A percentile compares a stretch with the other conserved stretches of the same genome.
phyloP scores from a whole-genome alignment of 2,797 vertebrate species.

The Rousettus madagascariensis region DNA sequence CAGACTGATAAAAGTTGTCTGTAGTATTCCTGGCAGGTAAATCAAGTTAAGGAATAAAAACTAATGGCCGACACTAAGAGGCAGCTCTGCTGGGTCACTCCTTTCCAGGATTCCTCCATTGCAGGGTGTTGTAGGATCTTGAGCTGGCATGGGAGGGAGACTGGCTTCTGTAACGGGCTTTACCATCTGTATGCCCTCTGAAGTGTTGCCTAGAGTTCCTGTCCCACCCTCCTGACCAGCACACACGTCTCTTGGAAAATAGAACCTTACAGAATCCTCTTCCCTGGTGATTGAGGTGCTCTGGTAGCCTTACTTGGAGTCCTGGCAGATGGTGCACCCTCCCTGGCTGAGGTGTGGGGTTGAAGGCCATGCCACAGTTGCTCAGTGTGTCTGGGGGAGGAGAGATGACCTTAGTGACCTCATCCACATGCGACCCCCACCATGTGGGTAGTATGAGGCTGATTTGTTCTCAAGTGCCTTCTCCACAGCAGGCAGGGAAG shows the following conservation, averaged over 20 bases:
- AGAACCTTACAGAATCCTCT: background rate
- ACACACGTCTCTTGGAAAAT: background rate
- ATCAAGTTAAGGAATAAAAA: background rate
- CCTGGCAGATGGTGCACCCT: background rate
- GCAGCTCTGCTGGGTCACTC: background rate
- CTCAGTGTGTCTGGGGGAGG: background rate
- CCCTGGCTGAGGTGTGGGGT: background rate
- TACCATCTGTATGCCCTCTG: background rate
- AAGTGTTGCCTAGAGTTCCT: background rate
- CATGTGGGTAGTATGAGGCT: background rate
- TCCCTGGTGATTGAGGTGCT: background rate
- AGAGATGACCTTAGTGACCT: background rate
- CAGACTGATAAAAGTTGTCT: background rate
- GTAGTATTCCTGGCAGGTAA: background rate
- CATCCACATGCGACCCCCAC: background rate
- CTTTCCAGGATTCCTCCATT: background rate
- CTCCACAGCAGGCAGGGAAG: background rate
- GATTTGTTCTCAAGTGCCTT: background rate
- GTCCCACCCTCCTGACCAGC: background rate
- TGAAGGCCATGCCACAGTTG: background rate
- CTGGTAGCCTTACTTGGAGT: background rate
- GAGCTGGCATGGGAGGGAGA: background rate
- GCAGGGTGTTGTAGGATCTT: accelerated
- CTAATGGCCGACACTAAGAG: background rate
- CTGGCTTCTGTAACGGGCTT: background rate